Base-by-base conservation (phyloP, 2,888 invertebrate species). In the Sinotaia quadrata region DNA sequence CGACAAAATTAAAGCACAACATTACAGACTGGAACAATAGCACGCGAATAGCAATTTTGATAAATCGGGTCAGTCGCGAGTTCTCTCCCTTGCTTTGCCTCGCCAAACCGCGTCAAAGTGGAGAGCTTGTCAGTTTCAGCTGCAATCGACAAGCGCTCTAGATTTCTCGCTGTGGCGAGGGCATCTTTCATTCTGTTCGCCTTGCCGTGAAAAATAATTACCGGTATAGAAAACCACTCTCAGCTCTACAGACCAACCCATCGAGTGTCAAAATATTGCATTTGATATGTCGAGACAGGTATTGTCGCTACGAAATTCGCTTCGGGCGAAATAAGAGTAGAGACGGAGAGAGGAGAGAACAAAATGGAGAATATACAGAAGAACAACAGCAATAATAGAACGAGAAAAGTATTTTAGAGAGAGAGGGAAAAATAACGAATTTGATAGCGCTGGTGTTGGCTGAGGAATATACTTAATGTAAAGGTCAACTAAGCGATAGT, bases 171-270 rank as follows among this genome's bases (percentile, higher is more conserved):
- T 8, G 37, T 37, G 47, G n/a, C n/a, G 12, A 21, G 15, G 60
- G 21, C 60, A 44, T 24, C 49, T 29, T 49, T 33, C 61, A 61
- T 21, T 8, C 21, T 21, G 27, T 49, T 31, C 31, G 41, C 34
- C 49, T 8, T 31, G 21, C 47, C 61, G 51, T 62, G 62, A 62
- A 62, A 62, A 62, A 49, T 51, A 62, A 62, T 62, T 34, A 62
- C 33, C 15, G 27, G 36, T 52, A 27, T 62, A 62, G 51, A 62
- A 62, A 61, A 51, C 29, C 18, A 4, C 29, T 10, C 31, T 7
- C 18, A 24, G 34, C 57, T 10, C 12, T 4, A 5, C 8, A 7
- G 33, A n/a, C 34, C 21, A 57, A 36, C 54, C 57, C 18, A 18
- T 59, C 21, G 5, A 49, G 61, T 61, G 49, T 49, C 49, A 49